phyloP scores from a whole-genome alignment of 2,797 vertebrate species.

The Apodemus agrarius region DNA sequence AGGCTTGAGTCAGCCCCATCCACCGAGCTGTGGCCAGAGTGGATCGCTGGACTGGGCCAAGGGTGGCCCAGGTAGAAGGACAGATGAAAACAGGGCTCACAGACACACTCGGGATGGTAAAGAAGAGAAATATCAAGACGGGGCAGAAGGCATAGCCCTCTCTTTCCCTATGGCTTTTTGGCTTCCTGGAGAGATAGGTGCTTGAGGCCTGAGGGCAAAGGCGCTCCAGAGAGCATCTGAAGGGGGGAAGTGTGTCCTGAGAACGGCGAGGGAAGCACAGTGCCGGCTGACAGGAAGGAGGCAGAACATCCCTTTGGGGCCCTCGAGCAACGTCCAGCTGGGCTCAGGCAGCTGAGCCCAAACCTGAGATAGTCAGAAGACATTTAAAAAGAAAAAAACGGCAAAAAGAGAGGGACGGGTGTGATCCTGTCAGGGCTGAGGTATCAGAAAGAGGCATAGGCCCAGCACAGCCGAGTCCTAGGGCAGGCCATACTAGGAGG shows the following conservation, averaged over 20 bases:
- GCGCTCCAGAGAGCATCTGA: not conserved
- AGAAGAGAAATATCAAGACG: not conserved
- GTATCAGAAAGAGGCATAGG: constrained; percentile 31
- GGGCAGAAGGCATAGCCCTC: not conserved
- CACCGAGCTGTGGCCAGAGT: not conserved
- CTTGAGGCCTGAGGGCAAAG: constrained; percentile 58
- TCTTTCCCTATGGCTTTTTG: not conserved
- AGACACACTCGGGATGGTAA: constrained; percentile 21
- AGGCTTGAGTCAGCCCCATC: no score
- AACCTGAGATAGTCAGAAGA: constrained; percentile 53
- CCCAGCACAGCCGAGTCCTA: not conserved
- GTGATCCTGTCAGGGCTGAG: constrained; percentile 18
- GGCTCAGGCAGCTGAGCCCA: constrained; percentile 9
- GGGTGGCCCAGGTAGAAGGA: not conserved
- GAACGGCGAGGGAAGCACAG: not conserved
- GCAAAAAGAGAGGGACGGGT: not conserved
- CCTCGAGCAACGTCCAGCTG: not conserved
- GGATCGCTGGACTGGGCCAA: not conserved
- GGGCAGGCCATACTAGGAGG: not conserved
- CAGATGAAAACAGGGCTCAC: not conserved
- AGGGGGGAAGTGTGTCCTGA: not conserved
- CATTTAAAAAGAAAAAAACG: not conserved
- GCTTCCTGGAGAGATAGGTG: not conserved
- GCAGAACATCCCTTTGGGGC: not conserved
- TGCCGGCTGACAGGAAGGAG: not conserved